Base-by-base conservation (phyloP, 2,888 invertebrate species). In the Tachystola acroxantha region DNA sequence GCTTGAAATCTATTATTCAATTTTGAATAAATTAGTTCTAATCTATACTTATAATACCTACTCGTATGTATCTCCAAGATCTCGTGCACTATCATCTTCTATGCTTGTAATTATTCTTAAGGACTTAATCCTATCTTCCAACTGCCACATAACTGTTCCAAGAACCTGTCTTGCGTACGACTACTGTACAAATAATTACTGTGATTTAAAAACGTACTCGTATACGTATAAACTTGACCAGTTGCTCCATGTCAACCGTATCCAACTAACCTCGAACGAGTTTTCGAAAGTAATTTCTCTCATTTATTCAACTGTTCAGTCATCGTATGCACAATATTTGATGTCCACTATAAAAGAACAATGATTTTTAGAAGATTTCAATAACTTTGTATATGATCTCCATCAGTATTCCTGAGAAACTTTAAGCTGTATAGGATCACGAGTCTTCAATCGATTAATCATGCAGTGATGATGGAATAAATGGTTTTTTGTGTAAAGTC, bases 31-130 rank as follows among this genome's bases (percentile, higher is more conserved):
- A n/a, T n/a, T n/a, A n/a, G n/a, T n/a, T n/a, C n/a, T n/a, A n/a
- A n/a, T n/a, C 16, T 16, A 16, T 16, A 3, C 16, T 16, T 4
- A 16, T 16, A 4, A 16, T 16, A 16, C 3, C 16, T n/a, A n/a
- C n/a, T n/a, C n/a, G n/a, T n/a, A n/a, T n/a, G n/a, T n/a, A n/a
- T 16, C 16, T 16, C 6, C 16, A 6, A 16, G 3, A 16, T 16
- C 3, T 16, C 16, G 16, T 16, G 16, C 16, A 16, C 11, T 27
- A 36, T 36, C 25, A 40, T 36, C 31, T 35, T 38, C 26, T 58
- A 50, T 51, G 51, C 49, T 63, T 57, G 59, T 70, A 69, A 70
- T 70, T 72, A 64, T 69, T 61, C 64, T 64, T 64, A 68, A 74
- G 57, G 57, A 63, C 64, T 71, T 73, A 72, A 74, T 71, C 65